Conservation (phyloP, 2,888 invertebrate species). For the Nomada fabriciana region DNA sequence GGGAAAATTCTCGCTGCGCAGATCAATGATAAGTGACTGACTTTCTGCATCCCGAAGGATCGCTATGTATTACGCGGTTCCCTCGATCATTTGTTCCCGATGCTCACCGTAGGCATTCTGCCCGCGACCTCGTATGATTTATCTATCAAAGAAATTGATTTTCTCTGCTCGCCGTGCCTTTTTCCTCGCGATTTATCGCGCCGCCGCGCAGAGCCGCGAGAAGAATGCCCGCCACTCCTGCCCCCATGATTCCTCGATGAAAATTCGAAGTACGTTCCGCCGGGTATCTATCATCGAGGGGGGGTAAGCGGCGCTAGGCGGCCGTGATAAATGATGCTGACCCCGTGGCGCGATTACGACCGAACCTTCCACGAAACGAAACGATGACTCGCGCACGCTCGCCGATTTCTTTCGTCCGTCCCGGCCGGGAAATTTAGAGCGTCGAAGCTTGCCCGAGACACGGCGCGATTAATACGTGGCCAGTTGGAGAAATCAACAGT, state of each 20-base stretch:
- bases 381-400: neutral
- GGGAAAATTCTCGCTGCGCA: conserved; percentile 32
- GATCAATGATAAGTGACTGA: conserved; percentile 61
- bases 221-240: conserved; percentile 31
- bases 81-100: conserved; percentile 62
- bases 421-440: neutral
- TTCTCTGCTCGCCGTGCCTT: conserved; percentile 48
- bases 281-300: conserved; percentile 56
- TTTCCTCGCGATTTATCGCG: conserved; percentile 58
- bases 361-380: conserved; percentile 37
- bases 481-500: too few species aligned
- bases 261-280: conserved; percentile 41
- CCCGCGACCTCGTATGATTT: conserved; percentile 46
- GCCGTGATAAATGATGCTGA: conserved; percentile 48
- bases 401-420: neutral
- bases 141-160: conserved; percentile 61
- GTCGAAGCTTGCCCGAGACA: neutral
- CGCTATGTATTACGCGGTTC: conserved; percentile 58
- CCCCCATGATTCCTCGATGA: conserved; percentile 52
- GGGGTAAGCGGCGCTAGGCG: neutral
- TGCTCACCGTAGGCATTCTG: conserved; percentile 52
- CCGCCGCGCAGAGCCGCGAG: conserved; percentile 54
- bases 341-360: conserved; percentile 28
- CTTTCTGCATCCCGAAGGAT: conserved; percentile 60
- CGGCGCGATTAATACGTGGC: too few species aligned